Evolutionary conservation across 35 echinoderm and acorn worm genomes (phyloP).

Genomic region (Ptychodera flava): DNA sequence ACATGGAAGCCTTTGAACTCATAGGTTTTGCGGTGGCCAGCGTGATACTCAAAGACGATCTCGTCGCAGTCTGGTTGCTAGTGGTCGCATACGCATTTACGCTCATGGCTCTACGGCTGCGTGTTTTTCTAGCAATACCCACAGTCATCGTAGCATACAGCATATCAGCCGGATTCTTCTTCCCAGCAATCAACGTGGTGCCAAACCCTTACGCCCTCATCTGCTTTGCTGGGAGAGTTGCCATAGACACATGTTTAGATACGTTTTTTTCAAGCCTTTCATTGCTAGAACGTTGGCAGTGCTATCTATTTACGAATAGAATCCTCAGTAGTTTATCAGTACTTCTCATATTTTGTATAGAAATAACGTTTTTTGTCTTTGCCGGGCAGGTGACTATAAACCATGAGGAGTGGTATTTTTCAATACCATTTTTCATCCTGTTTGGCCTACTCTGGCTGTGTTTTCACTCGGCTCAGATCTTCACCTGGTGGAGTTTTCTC

Average conservation of each 20-base stretch:
- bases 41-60: constrained; percentile 37
- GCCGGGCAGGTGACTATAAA: constrained; percentile 59
- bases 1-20: constrained; percentile 65
- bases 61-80: constrained; percentile 63
- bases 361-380: constrained; percentile 59
- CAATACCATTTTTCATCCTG: constrained; percentile 67
- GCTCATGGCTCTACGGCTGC: constrained; percentile 60
- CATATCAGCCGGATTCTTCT: constrained; percentile 63
- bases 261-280: constrained; percentile 67
- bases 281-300: constrained; percentile 76
- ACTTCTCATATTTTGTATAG: constrained; percentile 42
- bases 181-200: constrained; percentile 38
- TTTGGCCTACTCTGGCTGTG: constrained; percentile 91
- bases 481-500: constrained; percentile 78
- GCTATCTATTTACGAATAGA: constrained; percentile 38
- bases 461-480: constrained; percentile 60
- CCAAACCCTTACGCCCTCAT: constrained; percentile 56
- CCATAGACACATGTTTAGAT: constrained; percentile 58
- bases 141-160: constrained; percentile 35
- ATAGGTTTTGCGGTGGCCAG: constrained; percentile 83
- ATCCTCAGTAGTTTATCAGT: constrained; percentile 43
- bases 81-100: constrained; percentile 58
- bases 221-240: constrained; percentile 64
- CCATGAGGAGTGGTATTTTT: constrained; percentile 97
- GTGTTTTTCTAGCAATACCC: constrained; percentile 62